Evolutionary conservation across 1,140 invertebrate genomes (phyloP).

Genomic region (Listronotus bonariensis): DNA sequence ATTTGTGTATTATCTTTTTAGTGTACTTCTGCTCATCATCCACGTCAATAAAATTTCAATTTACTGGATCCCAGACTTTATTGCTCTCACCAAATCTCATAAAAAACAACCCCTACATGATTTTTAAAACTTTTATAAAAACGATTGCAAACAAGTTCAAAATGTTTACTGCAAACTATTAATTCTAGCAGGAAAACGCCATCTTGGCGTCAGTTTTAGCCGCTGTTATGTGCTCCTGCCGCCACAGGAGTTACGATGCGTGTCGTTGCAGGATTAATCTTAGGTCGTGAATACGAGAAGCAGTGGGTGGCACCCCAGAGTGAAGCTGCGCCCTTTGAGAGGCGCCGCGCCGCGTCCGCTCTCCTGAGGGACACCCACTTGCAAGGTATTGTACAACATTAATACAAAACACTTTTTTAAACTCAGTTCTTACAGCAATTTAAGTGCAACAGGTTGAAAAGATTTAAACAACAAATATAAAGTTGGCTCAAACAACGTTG

Average conservation of each 20-base stretch:
- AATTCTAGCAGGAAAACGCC: not conserved
- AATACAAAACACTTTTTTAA: too few relatives aligned
- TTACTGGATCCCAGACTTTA: too few relatives aligned
- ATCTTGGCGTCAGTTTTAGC: not conserved
- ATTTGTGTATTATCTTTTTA: too few relatives aligned
- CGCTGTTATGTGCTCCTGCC: constrained; percentile 1
- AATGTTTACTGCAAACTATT: not conserved
- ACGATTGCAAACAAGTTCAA: not conserved
- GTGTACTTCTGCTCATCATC: too few relatives aligned
- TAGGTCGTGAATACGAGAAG: constrained; percentile 18
- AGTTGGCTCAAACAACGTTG: too few relatives aligned
- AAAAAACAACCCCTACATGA: too few relatives aligned
- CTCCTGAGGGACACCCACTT: constrained; percentile 32
- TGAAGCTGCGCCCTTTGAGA: constrained; percentile 31
- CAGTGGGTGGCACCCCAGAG: constrained; percentile 30
- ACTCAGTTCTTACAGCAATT: too few relatives aligned
- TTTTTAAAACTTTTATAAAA: too few relatives aligned
- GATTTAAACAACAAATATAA: too few relatives aligned
- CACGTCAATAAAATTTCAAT: too few relatives aligned
- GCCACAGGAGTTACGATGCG: constrained; percentile 17
- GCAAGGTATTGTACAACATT: not conserved
- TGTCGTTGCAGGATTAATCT: constrained; percentile 29
- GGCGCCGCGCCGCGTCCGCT: constrained; percentile 11
- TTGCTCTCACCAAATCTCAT: too few relatives aligned
- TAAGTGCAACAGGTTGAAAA: too few relatives aligned